A percentile compares a stretch with the other conserved stretches of the same genome.
These are phyloP conservation scores for Panagrolaimus sp. DNA, from an alignment of 1,140 invertebrate genomes.

Conservation along the genomic window DNA sequence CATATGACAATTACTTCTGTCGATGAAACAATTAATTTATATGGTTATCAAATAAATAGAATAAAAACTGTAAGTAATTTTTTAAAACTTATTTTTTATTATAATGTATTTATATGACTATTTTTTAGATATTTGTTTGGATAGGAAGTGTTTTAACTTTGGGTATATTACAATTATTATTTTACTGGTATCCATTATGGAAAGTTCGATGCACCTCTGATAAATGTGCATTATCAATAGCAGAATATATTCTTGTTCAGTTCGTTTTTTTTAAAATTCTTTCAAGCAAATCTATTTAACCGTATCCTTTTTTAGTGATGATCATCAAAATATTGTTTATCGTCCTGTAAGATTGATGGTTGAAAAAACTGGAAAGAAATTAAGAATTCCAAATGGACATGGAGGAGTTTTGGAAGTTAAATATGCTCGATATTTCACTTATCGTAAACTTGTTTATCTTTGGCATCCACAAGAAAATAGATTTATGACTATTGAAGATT, in stretches of 20 bases:
- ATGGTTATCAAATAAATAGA: constrained; percentile 37
- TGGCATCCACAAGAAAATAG: constrained; percentile 41
- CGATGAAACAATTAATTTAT: constrained; percentile 48
- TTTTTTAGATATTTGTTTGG: constrained; percentile 34
- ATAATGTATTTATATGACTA: constrained; percentile 21
- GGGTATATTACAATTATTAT: constrained; percentile 48
- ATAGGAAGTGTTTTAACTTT: constrained; percentile 40
- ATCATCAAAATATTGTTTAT: constrained; percentile 48
- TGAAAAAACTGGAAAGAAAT: constrained; percentile 20
- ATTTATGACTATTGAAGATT: constrained; percentile 40
- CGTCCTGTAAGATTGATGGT: constrained; percentile 34
- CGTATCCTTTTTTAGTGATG: constrained; percentile 44
- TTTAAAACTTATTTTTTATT: constrained; percentile 3
- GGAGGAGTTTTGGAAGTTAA: constrained; percentile 29
- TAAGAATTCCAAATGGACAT: constrained; percentile 25
- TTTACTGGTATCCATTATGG: constrained; percentile 51
- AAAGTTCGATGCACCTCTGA: constrained; percentile 37
- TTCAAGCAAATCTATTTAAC: constrained; percentile 1
- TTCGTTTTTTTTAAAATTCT: constrained; percentile 17
- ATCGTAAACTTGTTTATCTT: constrained; percentile 43
- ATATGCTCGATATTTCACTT: constrained; percentile 43
- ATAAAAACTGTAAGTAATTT: constrained; percentile 32
- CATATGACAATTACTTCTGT: constrained; percentile 37
- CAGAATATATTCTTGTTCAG: constrained; percentile 49
- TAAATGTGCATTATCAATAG: constrained; percentile 36